These are phyloP conservation scores for Liparis tanakae DNA, from an alignment of 2,797 vertebrate genomes.

Conservation along the genomic window DNA sequence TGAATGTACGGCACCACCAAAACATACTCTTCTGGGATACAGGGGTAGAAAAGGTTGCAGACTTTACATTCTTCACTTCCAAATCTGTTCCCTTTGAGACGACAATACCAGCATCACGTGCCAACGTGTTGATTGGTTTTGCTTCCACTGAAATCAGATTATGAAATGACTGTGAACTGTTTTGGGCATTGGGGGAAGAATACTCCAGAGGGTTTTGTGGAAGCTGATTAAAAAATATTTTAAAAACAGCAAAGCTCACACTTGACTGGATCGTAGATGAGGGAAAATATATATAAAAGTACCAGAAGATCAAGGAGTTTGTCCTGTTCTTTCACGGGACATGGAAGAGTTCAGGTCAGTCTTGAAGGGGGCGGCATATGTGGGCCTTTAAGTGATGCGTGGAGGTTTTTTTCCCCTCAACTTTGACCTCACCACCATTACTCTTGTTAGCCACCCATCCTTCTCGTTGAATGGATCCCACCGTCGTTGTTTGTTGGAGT, in stretches of 20 bases:
- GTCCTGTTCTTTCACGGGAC: conserved; percentile 32
- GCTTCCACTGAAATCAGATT: neutral
- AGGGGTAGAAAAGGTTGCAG: neutral
- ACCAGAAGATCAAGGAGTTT: neutral
- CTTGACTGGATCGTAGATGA: neutral
- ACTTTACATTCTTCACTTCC: conserved; percentile 4
- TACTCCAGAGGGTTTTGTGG: neutral
- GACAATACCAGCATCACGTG: neutral
- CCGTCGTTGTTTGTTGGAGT: neutral
- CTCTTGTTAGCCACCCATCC: conserved; percentile 50
- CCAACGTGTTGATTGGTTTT: neutral
- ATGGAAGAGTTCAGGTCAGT: conserved; percentile 49
- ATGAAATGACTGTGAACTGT: neutral
- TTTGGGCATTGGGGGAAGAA: neutral
- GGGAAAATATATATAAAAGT: neutral
- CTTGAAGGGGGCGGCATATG: conserved; percentile 37
- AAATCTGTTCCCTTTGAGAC: conserved; percentile 5
- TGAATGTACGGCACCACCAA: neutral
- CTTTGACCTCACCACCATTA: conserved; percentile 63
- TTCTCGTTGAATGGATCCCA: conserved; percentile 24
- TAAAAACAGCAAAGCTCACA: neutral
- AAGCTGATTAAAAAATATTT: neutral
- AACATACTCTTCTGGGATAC: neutral
- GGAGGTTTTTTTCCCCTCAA: conserved; percentile 24
- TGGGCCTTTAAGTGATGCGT: conserved; percentile 26